A percentile compares a stretch with the other conserved stretches of the same genome.
Conservation (phyloP, 2,888 invertebrate species). For the Ophraella communa region DNA sequence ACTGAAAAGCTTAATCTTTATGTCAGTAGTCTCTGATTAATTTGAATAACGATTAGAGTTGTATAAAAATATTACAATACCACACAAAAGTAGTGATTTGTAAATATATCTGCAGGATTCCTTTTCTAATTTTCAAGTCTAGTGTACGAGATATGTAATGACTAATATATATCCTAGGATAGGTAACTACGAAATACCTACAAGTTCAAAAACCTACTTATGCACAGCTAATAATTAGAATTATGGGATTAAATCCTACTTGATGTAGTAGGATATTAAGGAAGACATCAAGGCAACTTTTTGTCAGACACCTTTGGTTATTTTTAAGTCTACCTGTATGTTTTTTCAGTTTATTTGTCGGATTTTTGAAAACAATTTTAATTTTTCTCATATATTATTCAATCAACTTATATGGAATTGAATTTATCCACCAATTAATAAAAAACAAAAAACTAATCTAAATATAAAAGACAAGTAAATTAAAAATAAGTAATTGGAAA, state of each 20-base stretch:
- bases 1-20: no score
- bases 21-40: no score
- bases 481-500: no score
- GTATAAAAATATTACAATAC: neutral
- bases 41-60: no score
- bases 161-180: slow-evolving; percentile 39
- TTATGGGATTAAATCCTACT: slow-evolving; percentile 26
- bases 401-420: no score
- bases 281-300: slow-evolving; percentile 58
- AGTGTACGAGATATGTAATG: slow-evolving; percentile 40
- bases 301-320: slow-evolving; percentile 36
- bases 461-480: no score
- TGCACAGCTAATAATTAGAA: slow-evolving; percentile 35
- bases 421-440: no score
- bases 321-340: slow-evolving; percentile 29
- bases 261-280: slow-evolving; percentile 39
- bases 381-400: neutral
- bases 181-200: slow-evolving; percentile 39
- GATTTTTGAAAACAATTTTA: slow-evolving; percentile 17
- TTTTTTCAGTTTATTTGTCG: slow-evolving; percentile 3
- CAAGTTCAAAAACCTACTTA: slow-evolving; percentile 29
- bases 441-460: no score
- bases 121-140: slow-evolving; percentile 26
- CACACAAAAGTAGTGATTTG: neutral
- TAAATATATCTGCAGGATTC: slow-evolving; percentile 3